Base-by-base conservation (phyloP, 2,797 vertebrate genomes). In the Rhinogobio ventralis region DNA sequence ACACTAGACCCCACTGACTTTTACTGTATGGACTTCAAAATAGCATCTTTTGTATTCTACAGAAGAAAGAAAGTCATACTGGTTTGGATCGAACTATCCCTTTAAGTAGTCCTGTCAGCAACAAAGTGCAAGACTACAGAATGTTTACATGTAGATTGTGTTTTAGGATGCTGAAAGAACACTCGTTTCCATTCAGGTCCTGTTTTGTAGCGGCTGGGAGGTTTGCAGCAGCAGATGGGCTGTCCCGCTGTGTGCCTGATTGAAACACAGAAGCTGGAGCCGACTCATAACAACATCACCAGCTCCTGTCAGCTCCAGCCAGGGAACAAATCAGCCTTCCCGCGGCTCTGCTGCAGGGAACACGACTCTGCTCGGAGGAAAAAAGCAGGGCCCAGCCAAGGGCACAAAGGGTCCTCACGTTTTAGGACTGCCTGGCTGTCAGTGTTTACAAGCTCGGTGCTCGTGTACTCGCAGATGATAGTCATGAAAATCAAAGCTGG, bases 211-310 rank as follows among this genome's bases (percentile, higher is more conserved):
- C 81, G 89, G 92, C 93, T 90, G 91, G 91, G 97, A 97, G 96
- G 89, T 85, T 91, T 93, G 92, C 94, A 90, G 93, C 93, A 95
- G 97, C 97, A 98, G 97, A 99, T 99, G 97, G 97, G 94, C 95
- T 95, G 94, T 94, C 95, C 96, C 93, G 96, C 96, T 95, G 96
- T 94, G 94, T 96, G 96, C 96, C 96, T 97, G 96, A 96, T 96
- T 97, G 96, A 96, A 98, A 96, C 94, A 96, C 95, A 95, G 96
- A 97, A 96, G 96, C 95, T 95, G 96, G 96, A 96, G 95, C 96
- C 94, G 95, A 96, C 96, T 97, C 97, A 96, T 96, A 97, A 96
- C 96, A 96, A 96, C 94, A 94, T 96, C 95, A 95, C 93, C 95
- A 95, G 95, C 96, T 96, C 95, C 93, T 84, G 76, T 87, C 95